phyloP scores from a whole-genome alignment of 64 coral and sea anemone genomes.

The Dendronephthya gigantea region DNA sequence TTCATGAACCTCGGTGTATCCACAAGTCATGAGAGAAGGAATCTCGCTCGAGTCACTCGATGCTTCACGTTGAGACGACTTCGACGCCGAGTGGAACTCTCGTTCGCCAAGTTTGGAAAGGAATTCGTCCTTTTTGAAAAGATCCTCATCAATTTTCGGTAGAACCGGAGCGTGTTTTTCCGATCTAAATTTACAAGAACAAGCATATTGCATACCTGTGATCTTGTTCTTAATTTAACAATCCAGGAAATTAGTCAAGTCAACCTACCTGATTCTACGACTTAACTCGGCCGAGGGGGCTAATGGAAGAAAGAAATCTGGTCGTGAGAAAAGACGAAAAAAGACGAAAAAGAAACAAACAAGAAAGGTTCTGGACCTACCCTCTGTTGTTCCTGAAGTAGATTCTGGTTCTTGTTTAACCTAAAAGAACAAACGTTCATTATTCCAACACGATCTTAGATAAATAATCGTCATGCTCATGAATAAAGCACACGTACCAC shows the following conservation, averaged over 20 bases:
- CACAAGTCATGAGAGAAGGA: neutral
- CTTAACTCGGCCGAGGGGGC: neutral
- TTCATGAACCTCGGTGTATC: neutral
- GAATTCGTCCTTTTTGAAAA: neutral
- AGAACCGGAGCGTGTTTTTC: neutral
- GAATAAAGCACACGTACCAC: constrained; percentile 37
- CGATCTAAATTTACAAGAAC: neutral
- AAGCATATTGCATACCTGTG: no score
- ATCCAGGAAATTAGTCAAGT: no score
- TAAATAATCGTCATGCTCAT: no score
- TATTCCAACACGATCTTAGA: no score
- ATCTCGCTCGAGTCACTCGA: neutral
- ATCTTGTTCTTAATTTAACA: no score
- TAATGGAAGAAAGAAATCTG: neutral
- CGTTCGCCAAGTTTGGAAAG: constrained; percentile 16
- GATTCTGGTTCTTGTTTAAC: constrained; percentile 32
- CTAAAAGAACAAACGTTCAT: no score
- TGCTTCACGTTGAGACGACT: neutral
- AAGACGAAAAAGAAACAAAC: neutral
- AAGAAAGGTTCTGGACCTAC: neutral
- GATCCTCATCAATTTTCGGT: neutral
- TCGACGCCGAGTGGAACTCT: neutral
- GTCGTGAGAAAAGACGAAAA: neutral
- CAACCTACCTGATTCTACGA: neutral
- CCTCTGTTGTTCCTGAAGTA: constrained; percentile 1